A percentile compares a stretch with the other conserved stretches of the same genome.
Evolutionary conservation across 2,113 vertebrate genomes (phyloP).

Genomic region (Gallinago undulata): DNA sequence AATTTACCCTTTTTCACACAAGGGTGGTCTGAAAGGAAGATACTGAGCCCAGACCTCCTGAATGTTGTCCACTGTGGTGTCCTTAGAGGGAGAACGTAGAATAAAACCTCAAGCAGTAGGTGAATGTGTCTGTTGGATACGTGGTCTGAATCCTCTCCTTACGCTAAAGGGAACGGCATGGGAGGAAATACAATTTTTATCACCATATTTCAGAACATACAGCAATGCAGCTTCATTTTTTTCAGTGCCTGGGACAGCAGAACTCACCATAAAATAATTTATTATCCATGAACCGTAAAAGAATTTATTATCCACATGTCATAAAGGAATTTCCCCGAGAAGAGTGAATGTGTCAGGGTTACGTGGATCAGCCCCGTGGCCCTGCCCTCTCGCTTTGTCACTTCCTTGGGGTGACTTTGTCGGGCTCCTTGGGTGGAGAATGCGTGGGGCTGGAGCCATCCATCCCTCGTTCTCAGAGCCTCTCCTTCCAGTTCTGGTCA

Average conservation of each 20-base stretch:
- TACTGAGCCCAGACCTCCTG: background rate
- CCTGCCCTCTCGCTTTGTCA: background rate
- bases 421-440: background rate
- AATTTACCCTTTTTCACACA: background rate
- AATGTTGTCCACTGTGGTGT: background rate
- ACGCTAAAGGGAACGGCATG: background rate
- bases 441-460: background rate
- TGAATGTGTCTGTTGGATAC: background rate
- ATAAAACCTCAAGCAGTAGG: background rate
- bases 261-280: background rate
- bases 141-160: background rate
- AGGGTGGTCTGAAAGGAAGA: background rate
- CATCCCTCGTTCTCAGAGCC: background rate
- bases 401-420: background rate
- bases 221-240: background rate
- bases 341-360: background rate
- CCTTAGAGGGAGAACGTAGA: background rate
- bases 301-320: no score
- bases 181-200: background rate
- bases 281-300: no score
- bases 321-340: background rate
- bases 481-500: background rate
- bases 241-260: background rate
- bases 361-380: background rate
- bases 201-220: background rate